Base-by-base conservation (phyloP, 1,140 invertebrate species). In the Drosophila malerkotliana region DNA sequence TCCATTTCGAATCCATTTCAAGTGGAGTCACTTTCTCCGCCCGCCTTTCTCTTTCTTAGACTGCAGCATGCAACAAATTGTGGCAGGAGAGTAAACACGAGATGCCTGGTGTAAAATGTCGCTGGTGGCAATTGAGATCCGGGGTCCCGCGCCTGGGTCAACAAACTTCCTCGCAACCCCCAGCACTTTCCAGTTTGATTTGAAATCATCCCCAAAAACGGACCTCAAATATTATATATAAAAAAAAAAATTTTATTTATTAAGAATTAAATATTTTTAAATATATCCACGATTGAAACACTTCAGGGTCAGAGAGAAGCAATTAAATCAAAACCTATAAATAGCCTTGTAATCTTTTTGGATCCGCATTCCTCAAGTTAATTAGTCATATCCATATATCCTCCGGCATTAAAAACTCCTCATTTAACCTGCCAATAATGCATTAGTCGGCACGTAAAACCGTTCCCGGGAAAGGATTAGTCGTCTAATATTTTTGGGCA, bases 31-130 rank as follows among this genome's bases (percentile, higher is more conserved):
- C 78, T 87, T 87, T 87, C 64, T 64, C 75, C 57, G 34, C 58
- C 32, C 30, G 47, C 26, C 30, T 32, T 48, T 26, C 21, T 37
- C 41, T 49, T 10, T 34, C 30, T 14, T 55, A 10, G 26, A 26
- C 44, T 26, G 47, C 51, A 64, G 49, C 39, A 61, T 59, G 60
- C 60, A 69, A 69, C 66, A 49, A 69, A 69, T 69, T 64, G 66
- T 49, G 64, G 58, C 62, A 56, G 75, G 77, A 77, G 56, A 85
- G 80, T 85, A 80, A 80, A 85, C 77, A 84, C 15, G 62, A 72
- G 66, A 72, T 77, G 68, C 81, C 62, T 88, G 79, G 75, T 88
- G 75, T 79, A 82, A 76, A 87, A 69, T 87, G 74, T 87, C 83
- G 75, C 83, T 82, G 83, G 59, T 82, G 83, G 75, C 79, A 88